These are phyloP conservation scores for Lottia gigantea DNA, from an alignment of 2,888 invertebrate genomes.

Conservation along the genomic window DNA sequence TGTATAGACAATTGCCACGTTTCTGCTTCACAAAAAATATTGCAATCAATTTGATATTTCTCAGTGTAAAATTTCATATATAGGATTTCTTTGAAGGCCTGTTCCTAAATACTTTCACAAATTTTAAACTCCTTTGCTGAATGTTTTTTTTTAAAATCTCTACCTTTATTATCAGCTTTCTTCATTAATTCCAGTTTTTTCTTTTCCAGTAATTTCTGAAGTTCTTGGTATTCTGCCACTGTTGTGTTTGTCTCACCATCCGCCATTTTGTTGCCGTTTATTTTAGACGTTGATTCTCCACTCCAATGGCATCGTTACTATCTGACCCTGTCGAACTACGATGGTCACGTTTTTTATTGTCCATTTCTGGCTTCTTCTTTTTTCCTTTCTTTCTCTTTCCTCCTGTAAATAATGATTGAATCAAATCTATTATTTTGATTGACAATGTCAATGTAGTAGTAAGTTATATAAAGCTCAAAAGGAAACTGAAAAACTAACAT, in stretches of 20 bases:
- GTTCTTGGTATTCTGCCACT: neutral
- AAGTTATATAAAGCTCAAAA: too few relatives aligned
- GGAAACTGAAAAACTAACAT: too few relatives aligned
- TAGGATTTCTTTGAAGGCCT: too few relatives aligned
- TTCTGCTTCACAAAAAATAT: too few relatives aligned
- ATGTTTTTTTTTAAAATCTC: too few relatives aligned
- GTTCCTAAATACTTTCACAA: too few relatives aligned
- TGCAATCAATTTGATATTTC: too few relatives aligned
- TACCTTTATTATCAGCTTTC: neutral
- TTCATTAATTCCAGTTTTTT: neutral
- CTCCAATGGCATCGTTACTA: neutral
- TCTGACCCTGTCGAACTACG: neutral
- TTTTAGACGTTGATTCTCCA: neutral
- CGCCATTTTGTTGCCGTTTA: neutral
- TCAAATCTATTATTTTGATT: neutral
- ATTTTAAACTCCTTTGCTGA: too few relatives aligned
- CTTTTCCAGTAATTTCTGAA: conserved; percentile 6
- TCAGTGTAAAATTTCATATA: too few relatives aligned
- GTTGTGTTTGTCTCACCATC: neutral
- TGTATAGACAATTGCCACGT: too few relatives aligned
- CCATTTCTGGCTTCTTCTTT: neutral
- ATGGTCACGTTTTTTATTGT: conserved; percentile 1
- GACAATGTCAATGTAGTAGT: too few relatives aligned
- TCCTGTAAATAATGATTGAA: neutral
- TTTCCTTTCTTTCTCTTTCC: neutral